These are phyloP conservation scores for Helleia helle DNA, from an alignment of 2,888 invertebrate species.

Conservation along the genomic window DNA sequence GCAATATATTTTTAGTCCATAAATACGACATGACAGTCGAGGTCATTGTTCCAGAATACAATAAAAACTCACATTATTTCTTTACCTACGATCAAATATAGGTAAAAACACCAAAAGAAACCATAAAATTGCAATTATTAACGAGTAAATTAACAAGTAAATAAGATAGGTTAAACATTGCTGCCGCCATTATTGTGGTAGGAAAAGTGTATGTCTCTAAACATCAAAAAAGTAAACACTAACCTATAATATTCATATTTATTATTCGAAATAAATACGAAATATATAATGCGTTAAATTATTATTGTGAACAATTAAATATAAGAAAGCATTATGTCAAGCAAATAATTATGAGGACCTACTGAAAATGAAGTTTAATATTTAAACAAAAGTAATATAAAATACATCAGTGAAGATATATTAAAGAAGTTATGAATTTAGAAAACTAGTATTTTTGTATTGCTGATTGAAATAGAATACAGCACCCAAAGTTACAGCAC, in stretches of 20 bases:
- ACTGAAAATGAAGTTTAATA: background rate
- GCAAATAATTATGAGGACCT: background rate
- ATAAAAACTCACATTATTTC: slow-evolving; percentile 47
- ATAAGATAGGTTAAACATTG: slow-evolving; percentile 65
- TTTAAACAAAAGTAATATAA: background rate
- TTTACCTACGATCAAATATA: slow-evolving; percentile 53
- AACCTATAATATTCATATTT: slow-evolving; percentile 30
- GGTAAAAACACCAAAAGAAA: slow-evolving; percentile 41
- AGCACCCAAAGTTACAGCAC: slow-evolving; percentile 73
- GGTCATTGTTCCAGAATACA: slow-evolving; percentile 65
- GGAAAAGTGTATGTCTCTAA: slow-evolving; percentile 68
- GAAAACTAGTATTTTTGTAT: background rate
- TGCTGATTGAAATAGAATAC: background rate
- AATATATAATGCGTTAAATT: slow-evolving; percentile 1
- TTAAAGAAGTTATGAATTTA: background rate
- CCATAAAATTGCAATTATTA: slow-evolving; percentile 26
- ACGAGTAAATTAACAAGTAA: slow-evolving; percentile 42
- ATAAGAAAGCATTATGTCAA: background rate
- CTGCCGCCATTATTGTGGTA: slow-evolving; percentile 73
- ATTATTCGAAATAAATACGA: too few species aligned
- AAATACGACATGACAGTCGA: slow-evolving; percentile 60
- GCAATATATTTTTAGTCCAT: slow-evolving; percentile 65
- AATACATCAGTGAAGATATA: background rate
- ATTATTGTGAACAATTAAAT: background rate
- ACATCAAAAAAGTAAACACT: slow-evolving; percentile 72